Evolutionary conservation across 2,888 invertebrate genomes (phyloP).

Genomic region (Eupithecia pulchellata): DNA sequence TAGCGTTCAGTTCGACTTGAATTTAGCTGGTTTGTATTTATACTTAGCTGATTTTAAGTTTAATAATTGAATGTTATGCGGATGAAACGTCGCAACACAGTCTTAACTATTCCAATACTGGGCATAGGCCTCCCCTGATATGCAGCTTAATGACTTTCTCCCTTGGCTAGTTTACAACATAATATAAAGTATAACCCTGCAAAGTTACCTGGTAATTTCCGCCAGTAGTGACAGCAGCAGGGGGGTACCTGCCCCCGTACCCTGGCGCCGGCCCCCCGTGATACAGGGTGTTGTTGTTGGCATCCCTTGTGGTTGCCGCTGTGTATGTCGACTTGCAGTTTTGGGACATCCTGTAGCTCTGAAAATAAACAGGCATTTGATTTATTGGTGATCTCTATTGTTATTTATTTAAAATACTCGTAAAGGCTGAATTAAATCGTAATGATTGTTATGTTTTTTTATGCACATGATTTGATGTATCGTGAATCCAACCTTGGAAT

Average conservation of each 20-base stretch:
- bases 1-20: too few relatives aligned
- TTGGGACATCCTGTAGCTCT: slow-evolving; percentile 79
- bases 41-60: too few relatives aligned
- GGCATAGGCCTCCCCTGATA: background rate
- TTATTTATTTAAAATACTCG: slow-evolving; percentile 2
- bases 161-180: background rate
- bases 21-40: too few relatives aligned
- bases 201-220: slow-evolving; percentile 71
- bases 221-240: slow-evolving; percentile 63
- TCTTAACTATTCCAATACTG: background rate
- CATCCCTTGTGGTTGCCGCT: slow-evolving; percentile 81
- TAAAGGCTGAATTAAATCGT: background rate
- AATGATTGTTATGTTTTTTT: background rate
- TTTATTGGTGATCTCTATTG: background rate
- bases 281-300: slow-evolving; percentile 86
- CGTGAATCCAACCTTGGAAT: background rate
- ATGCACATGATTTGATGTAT: background rate
- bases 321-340: slow-evolving; percentile 85
- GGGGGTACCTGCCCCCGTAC: slow-evolving; percentile 69
- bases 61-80: too few relatives aligned
- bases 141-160: background rate
- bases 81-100: background rate
- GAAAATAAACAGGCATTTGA: slow-evolving; percentile 15
- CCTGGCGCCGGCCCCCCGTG: slow-evolving; percentile 67
- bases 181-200: background rate